Evolutionary conservation across 2,113 vertebrate species (phyloP), one percentile per base, ranked within the genome.

Genomic region (Dipodomys spectabilis): DNA sequence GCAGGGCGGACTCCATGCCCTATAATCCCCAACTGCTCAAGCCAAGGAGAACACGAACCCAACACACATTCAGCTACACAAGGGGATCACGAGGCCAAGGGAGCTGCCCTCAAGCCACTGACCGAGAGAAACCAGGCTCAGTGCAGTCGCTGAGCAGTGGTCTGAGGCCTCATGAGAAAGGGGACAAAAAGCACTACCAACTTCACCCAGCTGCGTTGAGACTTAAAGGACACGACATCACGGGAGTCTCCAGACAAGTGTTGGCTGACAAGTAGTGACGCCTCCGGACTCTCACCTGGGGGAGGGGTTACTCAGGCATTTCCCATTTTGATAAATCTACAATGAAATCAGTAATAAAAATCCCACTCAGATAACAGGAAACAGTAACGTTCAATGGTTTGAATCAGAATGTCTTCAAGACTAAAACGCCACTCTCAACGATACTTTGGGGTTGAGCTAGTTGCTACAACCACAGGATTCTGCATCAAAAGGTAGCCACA

Each of bases 381-480:
- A 68, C 20, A 12, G 25, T 23, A 22, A 23, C 1, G 19, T 35
- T 39, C 60, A 28, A 22, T 28, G 18, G 32, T 35, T 10, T 6
- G 22, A 25, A 27, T 20, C 57, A 2, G 1, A 8, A 4, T 6
- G 12, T 49, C 82, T 60, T 2, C 0, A 28, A 12, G 74, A 88
- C 5, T 74, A 77, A 49, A 35, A 16, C 2, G 68, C 0, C 16
- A 39, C 49, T 93, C 49, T 39, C 30, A 1, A 23, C 2, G 16
- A 0, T 67, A 6, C 25, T 7, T 1, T 0, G 28, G 9, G 7
- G 3, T 49, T 44, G 25, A 9, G 65, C 65, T 7, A 2, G 5
- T 81, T 15, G 32, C 28, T 1, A 12, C 0, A 32, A 35, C 32
- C 7, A 23, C 3, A 12, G 62, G 18, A 20, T 62, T 65, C 0